A percentile compares a stretch with the other conserved stretches of the same genome.
Conservation (phyloP, 2,797 vertebrate genomes). For the Odontamblyopus lacepedii region DNA sequence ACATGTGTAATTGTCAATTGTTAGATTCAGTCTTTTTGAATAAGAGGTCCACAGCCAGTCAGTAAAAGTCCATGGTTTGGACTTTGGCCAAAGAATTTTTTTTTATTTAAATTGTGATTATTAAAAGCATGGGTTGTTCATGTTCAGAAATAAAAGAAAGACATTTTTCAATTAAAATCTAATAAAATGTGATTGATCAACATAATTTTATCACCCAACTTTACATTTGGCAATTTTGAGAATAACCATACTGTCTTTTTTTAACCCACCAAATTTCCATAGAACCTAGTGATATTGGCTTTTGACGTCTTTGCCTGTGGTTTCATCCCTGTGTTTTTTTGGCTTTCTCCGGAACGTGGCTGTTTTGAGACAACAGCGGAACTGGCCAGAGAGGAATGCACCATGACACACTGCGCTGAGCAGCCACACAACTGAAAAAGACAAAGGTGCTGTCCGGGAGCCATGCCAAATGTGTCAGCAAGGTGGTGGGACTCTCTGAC, state of each 20-base stretch:
- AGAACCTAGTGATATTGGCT: constrained; percentile 44
- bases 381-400: constrained; percentile 62
- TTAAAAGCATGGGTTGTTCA: no score
- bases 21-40: no score
- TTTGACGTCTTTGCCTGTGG: constrained; percentile 52
- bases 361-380: constrained; percentile 38
- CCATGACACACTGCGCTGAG: constrained; percentile 49
- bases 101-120: no score
- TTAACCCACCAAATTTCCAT: constrained; percentile 54
- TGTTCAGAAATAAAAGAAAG: no score
- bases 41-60: no score
- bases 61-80: no score
- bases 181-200: no score
- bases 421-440: constrained; percentile 50
- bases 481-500: constrained; percentile 26
- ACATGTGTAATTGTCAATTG: no score
- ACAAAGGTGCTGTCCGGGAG: constrained; percentile 19
- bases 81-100: no score
- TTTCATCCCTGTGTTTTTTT: constrained; percentile 29
- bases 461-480: constrained; percentile 13
- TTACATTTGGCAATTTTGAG: constrained; percentile 29
- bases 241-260: constrained; percentile 17
- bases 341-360: constrained; percentile 16
- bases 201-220: no score
- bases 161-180: no score